Evolutionary conservation across 1,140 invertebrate species (phyloP).

Genomic region (Thaumatotibia leucotreta): DNA sequence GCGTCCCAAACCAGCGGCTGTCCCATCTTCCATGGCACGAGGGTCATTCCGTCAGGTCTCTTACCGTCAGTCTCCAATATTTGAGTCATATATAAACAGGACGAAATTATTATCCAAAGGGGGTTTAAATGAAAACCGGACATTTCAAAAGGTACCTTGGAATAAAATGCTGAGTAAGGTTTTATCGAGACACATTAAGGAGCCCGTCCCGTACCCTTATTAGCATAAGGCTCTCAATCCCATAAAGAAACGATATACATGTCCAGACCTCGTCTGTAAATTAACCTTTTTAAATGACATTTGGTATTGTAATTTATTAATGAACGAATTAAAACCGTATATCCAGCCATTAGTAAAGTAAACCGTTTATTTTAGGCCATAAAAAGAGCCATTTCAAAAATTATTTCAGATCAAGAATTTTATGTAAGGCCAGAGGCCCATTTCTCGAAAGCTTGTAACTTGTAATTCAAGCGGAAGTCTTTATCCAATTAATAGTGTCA

Average conservation of each 20-base stretch:
- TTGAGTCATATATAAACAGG: too few relatives aligned
- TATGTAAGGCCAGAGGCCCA: too few relatives aligned
- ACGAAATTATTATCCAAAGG: neutral
- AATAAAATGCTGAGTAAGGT: neutral
- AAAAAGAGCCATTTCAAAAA: too few relatives aligned
- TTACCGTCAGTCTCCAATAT: too few relatives aligned
- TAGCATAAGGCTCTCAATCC: conserved; percentile 1
- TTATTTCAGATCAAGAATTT: too few relatives aligned
- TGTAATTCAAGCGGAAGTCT: too few relatives aligned
- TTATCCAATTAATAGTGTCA: too few relatives aligned
- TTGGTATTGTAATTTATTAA: neutral
- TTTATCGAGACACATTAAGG: neutral
- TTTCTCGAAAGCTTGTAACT: too few relatives aligned
- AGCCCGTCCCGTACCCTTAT: neutral
- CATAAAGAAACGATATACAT: neutral
- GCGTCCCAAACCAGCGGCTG: too few relatives aligned
- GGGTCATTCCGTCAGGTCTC: too few relatives aligned
- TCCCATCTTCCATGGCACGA: too few relatives aligned
- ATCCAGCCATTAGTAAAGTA: too few relatives aligned
- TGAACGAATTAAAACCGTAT: neutral
- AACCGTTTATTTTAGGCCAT: neutral
- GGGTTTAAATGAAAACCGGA: neutral
- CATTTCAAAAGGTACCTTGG: neutral
- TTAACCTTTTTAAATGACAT: neutral
- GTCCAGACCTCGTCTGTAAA: neutral